These are phyloP conservation scores for Cremastobaeus sp. DNA, from an alignment of 2,888 invertebrate genomes.

Conservation along the genomic window DNA sequence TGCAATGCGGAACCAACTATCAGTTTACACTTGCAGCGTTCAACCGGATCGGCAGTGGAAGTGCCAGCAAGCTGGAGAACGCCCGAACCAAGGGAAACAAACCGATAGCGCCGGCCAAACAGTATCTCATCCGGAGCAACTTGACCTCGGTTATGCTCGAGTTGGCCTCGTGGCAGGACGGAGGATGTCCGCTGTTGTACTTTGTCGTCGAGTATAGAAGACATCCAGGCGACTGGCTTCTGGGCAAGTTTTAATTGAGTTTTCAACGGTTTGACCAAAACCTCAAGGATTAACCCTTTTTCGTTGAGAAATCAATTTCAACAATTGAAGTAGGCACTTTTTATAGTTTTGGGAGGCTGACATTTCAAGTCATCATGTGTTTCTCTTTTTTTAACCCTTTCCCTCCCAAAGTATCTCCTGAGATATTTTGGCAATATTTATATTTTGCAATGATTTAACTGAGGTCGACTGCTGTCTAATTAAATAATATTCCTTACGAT, in stretches of 20 bases:
- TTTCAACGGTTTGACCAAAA: not conserved
- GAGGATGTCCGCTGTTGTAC: conserved; percentile 77
- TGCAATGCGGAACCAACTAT: conserved; percentile 77
- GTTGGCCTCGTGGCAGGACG: conserved; percentile 77
- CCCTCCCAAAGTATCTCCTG: no score
- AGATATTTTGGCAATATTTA: no score
- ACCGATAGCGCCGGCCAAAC: conserved; percentile 74
- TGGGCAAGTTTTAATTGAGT: conserved; percentile 71
- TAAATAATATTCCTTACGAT: no score
- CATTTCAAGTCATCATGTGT: no score
- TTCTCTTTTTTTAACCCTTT: no score
- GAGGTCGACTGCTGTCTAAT: no score
- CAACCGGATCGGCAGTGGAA: conserved; percentile 78
- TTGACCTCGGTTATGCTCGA: conserved; percentile 77
- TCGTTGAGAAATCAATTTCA: no score
- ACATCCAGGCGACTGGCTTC: conserved; percentile 73
- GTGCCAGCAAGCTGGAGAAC: conserved; percentile 76
- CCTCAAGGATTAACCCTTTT: not conserved
- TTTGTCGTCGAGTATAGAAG: conserved; percentile 77
- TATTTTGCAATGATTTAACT: no score
- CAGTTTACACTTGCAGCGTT: conserved; percentile 77
- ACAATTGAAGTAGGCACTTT: no score
- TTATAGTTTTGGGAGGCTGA: no score
- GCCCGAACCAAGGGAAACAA: conserved; percentile 77
- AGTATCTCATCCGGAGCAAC: conserved; percentile 75